These are phyloP conservation scores for Pinctada fucata DNA, from an alignment of 2,888 invertebrate genomes.

Conservation along the genomic window DNA sequence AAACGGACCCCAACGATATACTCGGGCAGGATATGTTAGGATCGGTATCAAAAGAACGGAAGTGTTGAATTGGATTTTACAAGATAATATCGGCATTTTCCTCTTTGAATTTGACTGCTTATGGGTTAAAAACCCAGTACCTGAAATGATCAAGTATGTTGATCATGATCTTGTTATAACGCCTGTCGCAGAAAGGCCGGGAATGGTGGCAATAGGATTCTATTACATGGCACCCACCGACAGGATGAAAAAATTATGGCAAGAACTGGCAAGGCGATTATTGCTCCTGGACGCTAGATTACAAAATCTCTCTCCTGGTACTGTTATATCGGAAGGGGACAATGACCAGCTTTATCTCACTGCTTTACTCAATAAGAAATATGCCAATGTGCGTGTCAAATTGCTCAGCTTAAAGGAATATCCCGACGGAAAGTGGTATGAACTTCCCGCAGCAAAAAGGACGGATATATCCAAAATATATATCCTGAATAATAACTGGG, in stretches of 20 bases:
- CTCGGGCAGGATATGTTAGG: constrained; percentile 58
- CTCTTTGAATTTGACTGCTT: constrained; percentile 64
- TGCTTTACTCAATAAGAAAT: constrained; percentile 46
- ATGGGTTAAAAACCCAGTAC: constrained; percentile 59
- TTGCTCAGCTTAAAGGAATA: constrained; percentile 48
- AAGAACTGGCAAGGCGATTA: constrained; percentile 51
- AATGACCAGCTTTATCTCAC: constrained; percentile 62
- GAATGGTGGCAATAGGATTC: constrained; percentile 55
- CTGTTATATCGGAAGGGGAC: constrained; percentile 49
- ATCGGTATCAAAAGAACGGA: constrained; percentile 58
- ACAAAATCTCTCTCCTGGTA: constrained; percentile 33
- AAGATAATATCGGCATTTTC: constrained; percentile 52
- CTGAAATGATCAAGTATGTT: constrained; percentile 37
- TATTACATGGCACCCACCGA: constrained; percentile 55
- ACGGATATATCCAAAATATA: constrained; percentile 43
- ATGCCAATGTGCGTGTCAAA: constrained; percentile 45
- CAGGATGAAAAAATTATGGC: constrained; percentile 50
- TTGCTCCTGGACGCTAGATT: constrained; percentile 45
- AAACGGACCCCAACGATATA: constrained; percentile 57
- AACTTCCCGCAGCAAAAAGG: constrained; percentile 35
- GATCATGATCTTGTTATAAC: constrained; percentile 54
- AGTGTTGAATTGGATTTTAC: constrained; percentile 47
- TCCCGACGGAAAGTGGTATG: constrained; percentile 65
- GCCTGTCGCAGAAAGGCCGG: constrained; percentile 41
- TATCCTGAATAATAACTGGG: constrained; percentile 65